Evolutionary conservation across 2,113 vertebrate species (phyloP).

Genomic region (Porphyrio hochstetteri): DNA sequence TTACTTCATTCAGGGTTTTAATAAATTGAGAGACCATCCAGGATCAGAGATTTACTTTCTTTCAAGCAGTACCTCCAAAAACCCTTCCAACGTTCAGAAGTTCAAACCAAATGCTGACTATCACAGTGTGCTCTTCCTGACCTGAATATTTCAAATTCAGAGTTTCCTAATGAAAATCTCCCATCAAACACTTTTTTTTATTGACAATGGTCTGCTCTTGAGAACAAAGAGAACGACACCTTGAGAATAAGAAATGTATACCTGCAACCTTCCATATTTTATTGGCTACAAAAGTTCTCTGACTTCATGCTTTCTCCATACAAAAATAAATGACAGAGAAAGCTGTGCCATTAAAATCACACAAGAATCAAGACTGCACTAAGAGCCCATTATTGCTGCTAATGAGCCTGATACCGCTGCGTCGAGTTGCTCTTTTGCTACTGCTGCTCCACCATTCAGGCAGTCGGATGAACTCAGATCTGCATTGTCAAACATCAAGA

Average conservation of each 20-base stretch:
- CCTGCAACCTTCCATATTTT: conserved; percentile 20
- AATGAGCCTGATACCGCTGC: conserved; percentile 53
- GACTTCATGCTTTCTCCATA: conserved; percentile 31
- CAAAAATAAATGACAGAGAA: neutral
- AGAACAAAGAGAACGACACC: conserved; percentile 32
- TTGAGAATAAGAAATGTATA: conserved; percentile 16
- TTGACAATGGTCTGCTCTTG: conserved; percentile 31
- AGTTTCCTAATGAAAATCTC: conserved; percentile 45
- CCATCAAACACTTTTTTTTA: conserved; percentile 32
- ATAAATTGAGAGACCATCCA: conserved; percentile 38
- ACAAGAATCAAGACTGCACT: conserved; percentile 29
- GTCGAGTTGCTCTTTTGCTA: conserved; percentile 37
- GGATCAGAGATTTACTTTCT: conserved; percentile 11
- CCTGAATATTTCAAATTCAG: conserved; percentile 52
- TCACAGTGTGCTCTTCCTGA: conserved; percentile 29
- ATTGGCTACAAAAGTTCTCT: conserved; percentile 28
- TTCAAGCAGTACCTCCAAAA: conserved; percentile 32
- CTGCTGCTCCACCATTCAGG: conserved; percentile 20
- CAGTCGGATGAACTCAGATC: conserved; percentile 8
- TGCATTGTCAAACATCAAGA: neutral
- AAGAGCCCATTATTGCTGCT: conserved; percentile 49
- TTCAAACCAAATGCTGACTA: conserved; percentile 38
- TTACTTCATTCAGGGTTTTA: conserved; percentile 34
- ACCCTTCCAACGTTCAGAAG: conserved; percentile 28
- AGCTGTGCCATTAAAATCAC: conserved; percentile 55